Conservation (phyloP, 2,888 invertebrate species). For the Amphimallon solstitiale region DNA sequence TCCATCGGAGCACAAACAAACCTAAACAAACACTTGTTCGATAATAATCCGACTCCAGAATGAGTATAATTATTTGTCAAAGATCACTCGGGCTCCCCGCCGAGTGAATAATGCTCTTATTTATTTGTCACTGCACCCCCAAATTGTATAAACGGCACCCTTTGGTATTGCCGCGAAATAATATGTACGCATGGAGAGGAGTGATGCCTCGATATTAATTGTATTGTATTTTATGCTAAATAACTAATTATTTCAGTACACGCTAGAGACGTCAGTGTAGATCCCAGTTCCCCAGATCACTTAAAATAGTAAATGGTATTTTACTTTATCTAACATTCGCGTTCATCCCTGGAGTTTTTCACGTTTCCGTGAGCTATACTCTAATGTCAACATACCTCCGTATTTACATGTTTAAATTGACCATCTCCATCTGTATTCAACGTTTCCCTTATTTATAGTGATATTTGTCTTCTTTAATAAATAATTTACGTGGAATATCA, state of each 20-base stretch:
- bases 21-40: slow-evolving; percentile 62
- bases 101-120: slow-evolving; percentile 49
- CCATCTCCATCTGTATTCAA: slow-evolving; percentile 23
- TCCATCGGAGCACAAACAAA: slow-evolving; percentile 59
- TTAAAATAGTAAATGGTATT: slow-evolving; percentile 56
- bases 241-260: slow-evolving; percentile 57
- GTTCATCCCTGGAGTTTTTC: slow-evolving; percentile 41
- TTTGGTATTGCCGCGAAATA: slow-evolving; percentile 31
- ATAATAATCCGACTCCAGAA: slow-evolving; percentile 56
- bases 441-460: background rate
- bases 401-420: slow-evolving; percentile 41
- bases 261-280: slow-evolving; percentile 53
- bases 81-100: slow-evolving; percentile 52
- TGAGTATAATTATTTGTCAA: slow-evolving; percentile 59
- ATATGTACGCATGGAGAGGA: slow-evolving; percentile 26
- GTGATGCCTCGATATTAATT: slow-evolving; percentile 55
- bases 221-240: slow-evolving; percentile 57
- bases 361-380: slow-evolving; percentile 40
- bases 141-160: slow-evolving; percentile 40
- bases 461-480: background rate
- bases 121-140: slow-evolving; percentile 52
- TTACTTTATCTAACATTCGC: slow-evolving; percentile 50
- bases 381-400: slow-evolving; percentile 37
- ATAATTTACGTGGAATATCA: too few relatives aligned
- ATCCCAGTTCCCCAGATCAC: slow-evolving; percentile 53